Base-by-base conservation (phyloP, 2,113 vertebrate genomes). In the Nibea coibor region DNA sequence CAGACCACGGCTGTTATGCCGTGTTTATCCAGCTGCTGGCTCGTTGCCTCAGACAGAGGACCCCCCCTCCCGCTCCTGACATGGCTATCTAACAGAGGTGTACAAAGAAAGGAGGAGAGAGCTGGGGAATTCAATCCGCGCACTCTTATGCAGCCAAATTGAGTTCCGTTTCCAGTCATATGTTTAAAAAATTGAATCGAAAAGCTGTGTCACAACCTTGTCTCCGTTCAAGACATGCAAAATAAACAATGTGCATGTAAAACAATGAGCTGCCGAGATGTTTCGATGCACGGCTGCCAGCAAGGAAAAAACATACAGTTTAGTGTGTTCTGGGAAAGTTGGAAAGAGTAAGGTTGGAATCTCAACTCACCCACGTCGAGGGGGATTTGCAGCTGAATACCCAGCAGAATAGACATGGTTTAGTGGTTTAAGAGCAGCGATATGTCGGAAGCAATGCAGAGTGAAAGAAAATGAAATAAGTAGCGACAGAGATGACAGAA, bases 11-110 rank as follows among this genome's bases (percentile, higher is more conserved):
- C 72, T 76, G 69, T 54, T 39, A 74, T 75, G 64, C 26, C 1
- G 43, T 88, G 79, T 89, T 88, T 87, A 87, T 87, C 71, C 87
- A 90, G 89, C 88, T 82, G 83, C 83, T 85, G 74, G 50, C 74
- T 62, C 31, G 1, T 0, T 43, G 71, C 61, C 47, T 61, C 5
- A 15, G 75, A 81, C 78, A 9, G 22, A 71, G 77, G 72, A 73
- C 62, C 74, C 84, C 31, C 74, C 84, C 31, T 31, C n/a, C n/a
- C 50, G 84, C 84, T 90, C 82, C 87, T 47, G 87, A 89, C 82
- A 73, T 83, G 84, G 84, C 78, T 45, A 22, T 82, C 72, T 63
- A 56, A 81, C 39, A 14, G 64, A 77, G 48, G 58, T 24, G 53
- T 19, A 26, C 7, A 54, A 45, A 61, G 61, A 75, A 4, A 59